Percentiles rank a stretch among this genome's conserved stretches.
Evolutionary conservation across 2,113 vertebrate genomes (phyloP).

Genomic region (Seriola dumerili): DNA sequence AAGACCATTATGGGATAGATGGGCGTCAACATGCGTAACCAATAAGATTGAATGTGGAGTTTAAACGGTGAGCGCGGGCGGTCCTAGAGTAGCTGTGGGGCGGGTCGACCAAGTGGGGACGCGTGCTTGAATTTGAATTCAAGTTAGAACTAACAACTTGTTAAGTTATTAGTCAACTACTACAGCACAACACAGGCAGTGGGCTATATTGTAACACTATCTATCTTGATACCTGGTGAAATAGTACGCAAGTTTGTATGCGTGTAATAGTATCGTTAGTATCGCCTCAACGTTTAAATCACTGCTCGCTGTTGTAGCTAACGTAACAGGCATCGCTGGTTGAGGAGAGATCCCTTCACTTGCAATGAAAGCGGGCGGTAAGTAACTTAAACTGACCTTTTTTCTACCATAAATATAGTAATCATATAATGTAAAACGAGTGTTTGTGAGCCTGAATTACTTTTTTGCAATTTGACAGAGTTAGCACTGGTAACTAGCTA

Average conservation of each 20-base stretch:
- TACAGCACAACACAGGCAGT: neutral
- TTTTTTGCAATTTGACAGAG: neutral
- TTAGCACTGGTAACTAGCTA: conserved; percentile 10
- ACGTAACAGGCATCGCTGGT: conserved; percentile 7
- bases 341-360: conserved; percentile 52
- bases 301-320: conserved; percentile 22
- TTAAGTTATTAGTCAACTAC: conserved; percentile 26
- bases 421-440: too few relatives aligned
- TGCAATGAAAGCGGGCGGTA: conserved; percentile 88
- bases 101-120: conserved; percentile 57
- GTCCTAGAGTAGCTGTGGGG: conserved; percentile 71
- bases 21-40: conserved; percentile 56
- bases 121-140: conserved; percentile 79
- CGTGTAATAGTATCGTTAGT: neutral
- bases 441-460: neutral
- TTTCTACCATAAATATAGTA: fast-evolving
- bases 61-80: conserved; percentile 86
- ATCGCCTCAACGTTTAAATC: conserved; percentile 34
- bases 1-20: fast-evolving
- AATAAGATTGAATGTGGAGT: conserved; percentile 76
- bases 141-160: conserved; percentile 41
- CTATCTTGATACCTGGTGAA: neutral
- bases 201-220: neutral
- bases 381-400: conserved; percentile 58
- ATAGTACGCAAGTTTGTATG: neutral